Evolutionary conservation across 1,140 invertebrate genomes (phyloP).

Genomic region (Matsumurasca onukii): DNA sequence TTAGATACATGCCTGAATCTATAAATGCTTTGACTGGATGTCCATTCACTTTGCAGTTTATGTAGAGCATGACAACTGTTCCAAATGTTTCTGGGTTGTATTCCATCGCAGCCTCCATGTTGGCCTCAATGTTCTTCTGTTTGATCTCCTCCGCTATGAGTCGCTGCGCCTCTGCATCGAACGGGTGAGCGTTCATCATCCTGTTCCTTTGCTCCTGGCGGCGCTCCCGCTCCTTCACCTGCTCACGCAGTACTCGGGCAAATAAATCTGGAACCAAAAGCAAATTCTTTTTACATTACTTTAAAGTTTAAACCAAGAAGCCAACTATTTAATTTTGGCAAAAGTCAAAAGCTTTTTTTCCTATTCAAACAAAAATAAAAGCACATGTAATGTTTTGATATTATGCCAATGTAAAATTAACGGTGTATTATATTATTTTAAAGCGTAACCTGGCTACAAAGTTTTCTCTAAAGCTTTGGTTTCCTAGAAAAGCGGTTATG

Average conservation of each 20-base stretch:
- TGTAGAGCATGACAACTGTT: slow-evolving; percentile 96
- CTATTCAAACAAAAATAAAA: neutral
- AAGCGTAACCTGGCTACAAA: too few species aligned
- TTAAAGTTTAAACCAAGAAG: neutral
- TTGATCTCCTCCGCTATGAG: slow-evolving; percentile 95
- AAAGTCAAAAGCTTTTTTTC: neutral
- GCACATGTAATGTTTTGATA: too few species aligned
- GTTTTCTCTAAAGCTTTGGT: too few species aligned
- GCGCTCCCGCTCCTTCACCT: slow-evolving; percentile 74
- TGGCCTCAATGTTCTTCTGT: slow-evolving; percentile 95
- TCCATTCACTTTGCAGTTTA: slow-evolving; percentile 94
- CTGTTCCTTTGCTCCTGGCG: slow-evolving; percentile 78
- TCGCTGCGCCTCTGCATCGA: slow-evolving; percentile 91
- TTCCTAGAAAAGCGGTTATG: too few species aligned
- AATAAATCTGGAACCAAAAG: slow-evolving; percentile 67
- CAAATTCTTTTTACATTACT: too few species aligned
- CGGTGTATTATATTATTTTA: too few species aligned
- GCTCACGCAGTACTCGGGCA: slow-evolving; percentile 75
- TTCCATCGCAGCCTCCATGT: slow-evolving; percentile 98
- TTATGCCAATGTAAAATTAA: too few species aligned
- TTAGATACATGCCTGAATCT: slow-evolving; percentile 71
- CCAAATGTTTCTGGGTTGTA: slow-evolving; percentile 98
- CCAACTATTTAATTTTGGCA: neutral
- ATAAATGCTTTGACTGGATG: slow-evolving; percentile 97
- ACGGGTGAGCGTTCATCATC: slow-evolving; percentile 92